Evolutionary conservation across 2,888 invertebrate species (phyloP).

Genomic region (Chymomyza caudatula): DNA sequence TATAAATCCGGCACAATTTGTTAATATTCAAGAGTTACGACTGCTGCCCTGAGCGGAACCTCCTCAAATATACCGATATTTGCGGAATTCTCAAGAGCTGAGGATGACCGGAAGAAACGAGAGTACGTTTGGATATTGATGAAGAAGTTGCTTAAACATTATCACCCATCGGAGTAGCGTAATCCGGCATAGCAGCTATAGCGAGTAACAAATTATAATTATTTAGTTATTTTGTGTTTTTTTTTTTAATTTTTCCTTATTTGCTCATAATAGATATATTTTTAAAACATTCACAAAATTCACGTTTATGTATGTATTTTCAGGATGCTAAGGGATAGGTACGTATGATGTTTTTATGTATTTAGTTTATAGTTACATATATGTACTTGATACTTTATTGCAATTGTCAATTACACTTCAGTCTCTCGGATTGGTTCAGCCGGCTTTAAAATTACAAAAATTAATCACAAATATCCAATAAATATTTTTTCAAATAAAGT

Average conservation of each 20-base stretch:
- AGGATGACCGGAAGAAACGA: too few relatives aligned
- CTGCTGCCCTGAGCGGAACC: too few relatives aligned
- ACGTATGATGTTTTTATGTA: not conserved
- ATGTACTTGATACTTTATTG: slow-evolving; percentile 49
- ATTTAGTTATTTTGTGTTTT: not conserved
- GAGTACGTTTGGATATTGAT: too few relatives aligned
- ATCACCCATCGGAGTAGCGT: too few relatives aligned
- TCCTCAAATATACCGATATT: too few relatives aligned
- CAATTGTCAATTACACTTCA: slow-evolving; percentile 82
- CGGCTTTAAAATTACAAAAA: slow-evolving; percentile 82
- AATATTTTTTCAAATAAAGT: slow-evolving; percentile 61
- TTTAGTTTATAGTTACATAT: slow-evolving; percentile 28
- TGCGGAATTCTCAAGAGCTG: too few relatives aligned
- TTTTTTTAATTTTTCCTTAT: not conserved
- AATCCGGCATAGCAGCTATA: too few relatives aligned
- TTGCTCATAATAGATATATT: not conserved
- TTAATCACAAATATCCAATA: slow-evolving; percentile 75
- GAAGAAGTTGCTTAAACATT: too few relatives aligned
- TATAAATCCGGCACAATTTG: too few relatives aligned
- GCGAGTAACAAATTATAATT: not conserved
- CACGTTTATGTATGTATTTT: too few relatives aligned
- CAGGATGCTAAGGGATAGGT: not conserved
- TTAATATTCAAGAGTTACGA: too few relatives aligned
- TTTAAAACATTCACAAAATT: not conserved
- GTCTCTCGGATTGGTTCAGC: slow-evolving; percentile 87